A percentile compares a stretch with the other conserved stretches of the same genome.
These are phyloP conservation scores for Megaptera novaeangliae DNA, from an alignment of 2,113 vertebrate species.

Conservation along the genomic window DNA sequence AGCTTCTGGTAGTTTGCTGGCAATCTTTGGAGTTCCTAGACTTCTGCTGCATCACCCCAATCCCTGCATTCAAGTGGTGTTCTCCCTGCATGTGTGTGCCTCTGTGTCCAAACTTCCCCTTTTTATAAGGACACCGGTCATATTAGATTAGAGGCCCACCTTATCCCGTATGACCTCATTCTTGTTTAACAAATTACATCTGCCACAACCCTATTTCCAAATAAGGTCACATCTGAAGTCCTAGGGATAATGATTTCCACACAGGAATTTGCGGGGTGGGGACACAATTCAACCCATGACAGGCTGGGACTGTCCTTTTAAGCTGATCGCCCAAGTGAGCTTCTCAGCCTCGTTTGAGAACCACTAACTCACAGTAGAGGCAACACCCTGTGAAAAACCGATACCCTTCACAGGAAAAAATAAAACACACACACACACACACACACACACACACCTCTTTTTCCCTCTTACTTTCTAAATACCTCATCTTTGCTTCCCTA, in stretches of 20 bases:
- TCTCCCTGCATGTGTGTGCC: neutral
- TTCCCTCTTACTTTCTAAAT: neutral
- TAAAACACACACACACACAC: too few relatives aligned
- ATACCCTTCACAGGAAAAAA: neutral
- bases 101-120: neutral
- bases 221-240: neutral
- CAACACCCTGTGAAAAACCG: too few relatives aligned
- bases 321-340: neutral
- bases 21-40: rapidly evolving
- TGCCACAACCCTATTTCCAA: neutral
- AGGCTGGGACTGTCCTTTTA: neutral
- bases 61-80: neutral
- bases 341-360: neutral
- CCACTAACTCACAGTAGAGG: neutral
- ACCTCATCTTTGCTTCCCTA: neutral
- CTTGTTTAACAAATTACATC: neutral
- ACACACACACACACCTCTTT: neutral
- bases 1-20: too few relatives aligned
- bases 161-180: neutral
- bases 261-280: rapidly evolving
- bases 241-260: neutral
- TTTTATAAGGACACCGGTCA: neutral
- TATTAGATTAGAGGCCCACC: neutral
- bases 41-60: neutral
- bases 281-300: too few relatives aligned